Evolutionary conservation across 2,888 invertebrate genomes (phyloP).

Genomic region (Protodeltote pygarga): DNA sequence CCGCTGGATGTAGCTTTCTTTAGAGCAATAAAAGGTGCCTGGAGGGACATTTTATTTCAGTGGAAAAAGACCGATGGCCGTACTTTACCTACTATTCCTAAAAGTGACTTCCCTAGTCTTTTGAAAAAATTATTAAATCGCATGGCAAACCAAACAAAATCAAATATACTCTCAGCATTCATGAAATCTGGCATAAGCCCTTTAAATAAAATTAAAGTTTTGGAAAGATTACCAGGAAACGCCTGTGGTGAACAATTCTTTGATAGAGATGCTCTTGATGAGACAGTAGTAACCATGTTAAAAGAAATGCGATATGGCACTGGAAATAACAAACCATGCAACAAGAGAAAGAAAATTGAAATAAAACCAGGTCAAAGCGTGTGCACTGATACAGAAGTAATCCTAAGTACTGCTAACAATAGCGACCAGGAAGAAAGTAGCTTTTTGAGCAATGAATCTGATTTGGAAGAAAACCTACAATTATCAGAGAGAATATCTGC

Average conservation of each 20-base stretch:
- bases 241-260: constrained; percentile 6
- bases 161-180: constrained; percentile 34
- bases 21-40: constrained; percentile 51
- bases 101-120: constrained; percentile 26
- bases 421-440: constrained; percentile 11
- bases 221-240: constrained; percentile 26
- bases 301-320: constrained; percentile 30
- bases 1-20: constrained; percentile 61
- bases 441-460: constrained; percentile 7
- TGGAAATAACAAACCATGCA: constrained; percentile 15
- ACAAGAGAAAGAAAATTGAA: constrained; percentile 25
- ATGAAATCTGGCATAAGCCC: constrained; percentile 27
- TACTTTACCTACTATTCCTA: constrained; percentile 24
- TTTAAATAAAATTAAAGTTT: constrained; percentile 23
- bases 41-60: constrained; percentile 41
- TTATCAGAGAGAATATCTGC: constrained; percentile 10
- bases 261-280: constrained; percentile 19
- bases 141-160: constrained; percentile 18
- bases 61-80: constrained; percentile 41
- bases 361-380: constrained; percentile 22
- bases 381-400: constrained; percentile 11
- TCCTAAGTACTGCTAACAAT: constrained; percentile 9
- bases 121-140: constrained; percentile 28
- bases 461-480: constrained; percentile 10
- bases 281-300: constrained; percentile 14